Evolutionary conservation across 2,797 vertebrate species (phyloP).

Genomic region (Halcyon badia): DNA sequence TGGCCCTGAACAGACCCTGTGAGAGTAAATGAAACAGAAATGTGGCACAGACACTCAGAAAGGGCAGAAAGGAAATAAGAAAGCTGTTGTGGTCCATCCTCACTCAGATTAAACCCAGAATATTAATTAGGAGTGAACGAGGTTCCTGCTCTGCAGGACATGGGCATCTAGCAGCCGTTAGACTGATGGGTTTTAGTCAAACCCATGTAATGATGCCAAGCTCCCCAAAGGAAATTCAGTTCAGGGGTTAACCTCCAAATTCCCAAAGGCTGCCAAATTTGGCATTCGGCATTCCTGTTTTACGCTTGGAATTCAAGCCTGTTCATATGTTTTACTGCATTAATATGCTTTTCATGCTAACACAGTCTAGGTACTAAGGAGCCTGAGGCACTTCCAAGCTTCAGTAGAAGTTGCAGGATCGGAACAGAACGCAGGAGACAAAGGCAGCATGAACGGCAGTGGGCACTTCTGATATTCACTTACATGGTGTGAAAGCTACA

Average conservation of each 20-base stretch:
- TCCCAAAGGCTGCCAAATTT: neutral
- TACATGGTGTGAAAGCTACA: neutral
- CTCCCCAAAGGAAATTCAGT: neutral
- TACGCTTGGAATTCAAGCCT: neutral
- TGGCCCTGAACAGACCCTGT: accelerated
- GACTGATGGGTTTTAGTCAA: neutral
- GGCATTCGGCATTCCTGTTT: neutral
- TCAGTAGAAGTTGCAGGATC: neutral
- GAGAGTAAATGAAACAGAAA: neutral
- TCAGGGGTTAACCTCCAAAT: neutral
- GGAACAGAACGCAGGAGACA: neutral
- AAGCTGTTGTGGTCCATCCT: neutral
- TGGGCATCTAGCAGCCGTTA: neutral
- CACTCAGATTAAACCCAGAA: neutral
- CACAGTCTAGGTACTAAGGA: neutral
- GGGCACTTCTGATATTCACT: neutral
- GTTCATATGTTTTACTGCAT: neutral
- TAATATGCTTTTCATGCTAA: neutral
- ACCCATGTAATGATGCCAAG: neutral
- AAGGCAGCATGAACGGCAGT: neutral
- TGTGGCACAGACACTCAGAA: neutral
- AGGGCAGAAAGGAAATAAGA: neutral
- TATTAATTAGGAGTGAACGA: neutral
- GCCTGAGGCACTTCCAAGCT: neutral
- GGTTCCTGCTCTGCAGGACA: neutral